These are phyloP conservation scores for Petrocephalus schoutedeni DNA, from an alignment of 2,797 vertebrate genomes.

Conservation along the genomic window DNA sequence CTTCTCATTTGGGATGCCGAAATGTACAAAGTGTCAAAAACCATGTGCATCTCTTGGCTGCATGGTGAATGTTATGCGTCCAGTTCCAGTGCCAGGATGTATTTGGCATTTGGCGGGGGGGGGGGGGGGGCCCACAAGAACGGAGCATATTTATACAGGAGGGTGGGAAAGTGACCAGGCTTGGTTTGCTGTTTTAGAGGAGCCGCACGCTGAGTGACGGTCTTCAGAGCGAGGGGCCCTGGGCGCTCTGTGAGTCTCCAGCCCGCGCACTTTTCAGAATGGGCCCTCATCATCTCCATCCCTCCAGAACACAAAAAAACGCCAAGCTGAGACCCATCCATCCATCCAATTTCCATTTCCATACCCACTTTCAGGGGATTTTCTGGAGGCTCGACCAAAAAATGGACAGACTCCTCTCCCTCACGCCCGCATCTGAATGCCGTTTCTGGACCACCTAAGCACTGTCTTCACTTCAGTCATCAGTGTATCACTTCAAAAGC, in stretches of 20 bases:
- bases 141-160: background rate
- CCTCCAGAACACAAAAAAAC: background rate
- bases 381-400: background rate
- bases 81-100: background rate
- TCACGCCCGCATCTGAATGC: constrained; percentile 1
- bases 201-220: background rate
- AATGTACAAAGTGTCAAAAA: background rate
- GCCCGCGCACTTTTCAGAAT: background rate
- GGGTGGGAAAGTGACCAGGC: constrained; percentile 7
- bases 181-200: background rate
- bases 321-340: background rate
- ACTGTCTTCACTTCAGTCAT: background rate
- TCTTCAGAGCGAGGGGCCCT: background rate
- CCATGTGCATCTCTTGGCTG: background rate
- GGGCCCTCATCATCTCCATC: background rate
- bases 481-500: constrained; percentile 4
- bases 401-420: background rate
- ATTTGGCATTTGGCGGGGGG: background rate
- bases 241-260: background rate
- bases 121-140: background rate
- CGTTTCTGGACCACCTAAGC: background rate
- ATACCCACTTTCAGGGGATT: background rate
- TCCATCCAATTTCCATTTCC: background rate
- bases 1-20: background rate
- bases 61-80: background rate